These are phyloP conservation scores for Phrynocephalus versicolor DNA, from an alignment of 2,113 vertebrate species.

Conservation along the genomic window DNA sequence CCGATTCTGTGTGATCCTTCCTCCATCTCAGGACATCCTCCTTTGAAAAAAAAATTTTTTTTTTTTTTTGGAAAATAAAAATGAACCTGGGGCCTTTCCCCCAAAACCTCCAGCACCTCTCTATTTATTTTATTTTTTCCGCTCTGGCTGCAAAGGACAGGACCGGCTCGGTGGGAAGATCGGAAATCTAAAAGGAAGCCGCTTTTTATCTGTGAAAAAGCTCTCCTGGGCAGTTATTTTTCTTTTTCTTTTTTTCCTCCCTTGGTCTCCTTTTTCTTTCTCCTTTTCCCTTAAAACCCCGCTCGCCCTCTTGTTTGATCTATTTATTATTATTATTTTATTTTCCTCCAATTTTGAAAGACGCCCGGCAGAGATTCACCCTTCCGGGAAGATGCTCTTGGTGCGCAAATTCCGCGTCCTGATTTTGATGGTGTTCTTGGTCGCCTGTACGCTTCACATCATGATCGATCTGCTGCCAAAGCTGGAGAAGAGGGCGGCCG, in stretches of 20 bases:
- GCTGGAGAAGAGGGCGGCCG: conserved; percentile 80
- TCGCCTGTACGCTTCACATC: conserved; percentile 94
- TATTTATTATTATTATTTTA: no score
- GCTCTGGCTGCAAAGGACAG: neutral
- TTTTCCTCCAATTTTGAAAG: no score
- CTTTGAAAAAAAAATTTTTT: no score
- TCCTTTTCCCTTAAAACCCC: neutral
- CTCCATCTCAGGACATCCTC: neutral
- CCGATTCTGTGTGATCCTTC: neutral
- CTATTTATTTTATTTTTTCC: neutral
- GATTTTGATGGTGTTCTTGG: conserved; percentile 89
- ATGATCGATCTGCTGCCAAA: conserved; percentile 91
- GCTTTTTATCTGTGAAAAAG: no score
- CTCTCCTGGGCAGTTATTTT: no score
- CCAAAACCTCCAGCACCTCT: neutral
- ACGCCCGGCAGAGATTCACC: no score
- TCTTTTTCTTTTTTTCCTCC: no score
- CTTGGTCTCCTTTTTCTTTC: no score
- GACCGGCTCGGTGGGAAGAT: neutral
- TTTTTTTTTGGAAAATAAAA: no score
- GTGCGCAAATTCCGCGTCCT: conserved; percentile 91
- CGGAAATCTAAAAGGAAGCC: neutral
- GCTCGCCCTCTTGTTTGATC: neutral
- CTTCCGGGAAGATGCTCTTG: conserved; percentile 79
- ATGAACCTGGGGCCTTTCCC: neutral